phyloP scores from a whole-genome alignment of 2,888 invertebrate species.

The Charanyca ferruginea region DNA sequence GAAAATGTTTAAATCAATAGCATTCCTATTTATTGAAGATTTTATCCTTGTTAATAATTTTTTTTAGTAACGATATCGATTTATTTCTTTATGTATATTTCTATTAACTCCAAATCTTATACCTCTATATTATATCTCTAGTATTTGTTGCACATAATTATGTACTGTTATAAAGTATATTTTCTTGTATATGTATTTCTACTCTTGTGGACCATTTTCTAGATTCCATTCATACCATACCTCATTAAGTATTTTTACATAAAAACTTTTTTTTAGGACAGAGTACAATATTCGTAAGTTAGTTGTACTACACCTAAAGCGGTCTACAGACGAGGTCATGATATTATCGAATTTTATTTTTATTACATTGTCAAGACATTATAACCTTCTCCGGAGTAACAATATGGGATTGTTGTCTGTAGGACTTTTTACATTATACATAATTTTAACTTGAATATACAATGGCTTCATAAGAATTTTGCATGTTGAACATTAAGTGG shows the following conservation, averaged over 20 bases:
- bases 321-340: conserved; percentile 20
- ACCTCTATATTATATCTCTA: background rate
- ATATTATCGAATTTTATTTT: conserved; percentile 11
- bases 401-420: conserved; percentile 17
- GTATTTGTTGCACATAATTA: conserved; percentile 21
- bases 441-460: conserved; percentile 25
- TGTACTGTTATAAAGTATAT: background rate
- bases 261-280: conserved; percentile 38
- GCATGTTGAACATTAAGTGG: conserved; percentile 13
- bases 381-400: background rate
- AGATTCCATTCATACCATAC: conserved; percentile 44
- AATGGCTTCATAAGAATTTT: conserved; percentile 1
- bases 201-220: conserved; percentile 49
- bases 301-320: conserved; percentile 25
- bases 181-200: conserved; percentile 13
- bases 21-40: conserved; percentile 25
- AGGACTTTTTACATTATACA: conserved; percentile 18
- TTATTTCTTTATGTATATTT: background rate
- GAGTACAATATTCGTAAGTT: conserved; percentile 27
- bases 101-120: background rate
- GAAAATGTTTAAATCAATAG: background rate
- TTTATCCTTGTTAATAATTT: too few species aligned
- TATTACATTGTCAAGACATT: conserved; percentile 1
- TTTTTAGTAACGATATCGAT: background rate
- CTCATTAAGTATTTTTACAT: conserved; percentile 45